Conservation (phyloP, 2,113 vertebrate species). For the Rhea pennata region DNA sequence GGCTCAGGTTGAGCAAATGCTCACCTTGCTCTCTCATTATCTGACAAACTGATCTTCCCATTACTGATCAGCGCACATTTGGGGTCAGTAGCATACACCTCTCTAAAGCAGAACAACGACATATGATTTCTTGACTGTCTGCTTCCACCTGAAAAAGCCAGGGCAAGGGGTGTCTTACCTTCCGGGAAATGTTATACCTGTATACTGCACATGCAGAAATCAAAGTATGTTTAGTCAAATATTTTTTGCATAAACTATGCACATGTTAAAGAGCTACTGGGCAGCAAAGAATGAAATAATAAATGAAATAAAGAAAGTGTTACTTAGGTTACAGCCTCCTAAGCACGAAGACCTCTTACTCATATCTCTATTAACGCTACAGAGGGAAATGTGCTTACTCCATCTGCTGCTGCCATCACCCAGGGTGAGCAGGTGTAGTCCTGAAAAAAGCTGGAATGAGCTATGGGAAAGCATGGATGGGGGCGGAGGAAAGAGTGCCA, state of each 20-base stretch:
- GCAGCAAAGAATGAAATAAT: not conserved
- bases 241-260: not conserved
- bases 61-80: not conserved
- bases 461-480: not conserved
- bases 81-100: not conserved
- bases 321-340: not conserved
- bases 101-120: not conserved
- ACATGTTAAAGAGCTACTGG: not conserved
- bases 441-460: not conserved
- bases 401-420: not conserved
- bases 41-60: not conserved
- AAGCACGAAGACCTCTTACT: not conserved
- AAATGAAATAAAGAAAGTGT: not conserved
- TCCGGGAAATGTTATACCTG: not conserved
- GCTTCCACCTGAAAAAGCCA: not conserved
- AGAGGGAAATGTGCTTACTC: not conserved
- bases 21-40: too few relatives aligned
- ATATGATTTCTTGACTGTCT: not conserved
- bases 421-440: not conserved
- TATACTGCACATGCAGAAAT: not conserved
- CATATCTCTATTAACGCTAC: not conserved
- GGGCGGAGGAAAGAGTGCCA: not conserved
- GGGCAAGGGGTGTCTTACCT: not conserved
- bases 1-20: too few relatives aligned
- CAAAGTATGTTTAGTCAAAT: not conserved